These are phyloP conservation scores for Chaetodon trifascialis DNA, from an alignment of 2,113 vertebrate genomes.

Conservation along the genomic window DNA sequence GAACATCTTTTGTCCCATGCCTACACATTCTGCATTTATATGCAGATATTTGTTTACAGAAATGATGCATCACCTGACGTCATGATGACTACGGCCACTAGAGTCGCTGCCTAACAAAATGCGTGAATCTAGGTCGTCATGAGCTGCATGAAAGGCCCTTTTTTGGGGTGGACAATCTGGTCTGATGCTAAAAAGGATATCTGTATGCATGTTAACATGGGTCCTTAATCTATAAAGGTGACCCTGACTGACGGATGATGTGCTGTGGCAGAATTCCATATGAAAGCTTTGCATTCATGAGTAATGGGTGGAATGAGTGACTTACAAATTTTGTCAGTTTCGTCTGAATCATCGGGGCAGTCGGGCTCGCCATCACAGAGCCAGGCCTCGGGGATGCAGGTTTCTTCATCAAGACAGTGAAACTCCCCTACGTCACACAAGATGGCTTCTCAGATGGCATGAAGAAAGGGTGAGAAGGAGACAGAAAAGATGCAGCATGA, in stretches of 20 bases:
- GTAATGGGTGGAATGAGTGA: slow-evolving; percentile 78
- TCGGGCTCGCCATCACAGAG: slow-evolving; percentile 96
- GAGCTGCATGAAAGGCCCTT: no score
- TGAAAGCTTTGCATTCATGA: slow-evolving; percentile 33
- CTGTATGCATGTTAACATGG: slow-evolving; percentile 24
- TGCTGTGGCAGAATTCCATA: not conserved
- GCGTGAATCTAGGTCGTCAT: no score
- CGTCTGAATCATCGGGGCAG: slow-evolving; percentile 93
- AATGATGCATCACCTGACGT: no score
- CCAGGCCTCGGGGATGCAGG: slow-evolving; percentile 93
- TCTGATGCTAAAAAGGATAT: slow-evolving; percentile 11
- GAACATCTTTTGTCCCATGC: no score
- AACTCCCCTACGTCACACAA: slow-evolving; percentile 92
- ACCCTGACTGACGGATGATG: slow-evolving; percentile 16
- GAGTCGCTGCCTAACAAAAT: no score
- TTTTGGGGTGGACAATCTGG: no score
- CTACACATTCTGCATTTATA: no score
- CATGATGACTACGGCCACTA: no score
- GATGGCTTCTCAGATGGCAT: slow-evolving; percentile 85
- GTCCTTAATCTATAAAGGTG: not conserved
- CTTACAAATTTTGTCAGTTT: slow-evolving; percentile 90
- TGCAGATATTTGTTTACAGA: no score
- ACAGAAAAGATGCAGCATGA: slow-evolving; percentile 74
- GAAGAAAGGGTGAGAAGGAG: slow-evolving; percentile 66
- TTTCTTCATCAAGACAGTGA: slow-evolving; percentile 89